Conservation (phyloP, 1,140 invertebrate genomes). For the Drosophila sp. region DNA sequence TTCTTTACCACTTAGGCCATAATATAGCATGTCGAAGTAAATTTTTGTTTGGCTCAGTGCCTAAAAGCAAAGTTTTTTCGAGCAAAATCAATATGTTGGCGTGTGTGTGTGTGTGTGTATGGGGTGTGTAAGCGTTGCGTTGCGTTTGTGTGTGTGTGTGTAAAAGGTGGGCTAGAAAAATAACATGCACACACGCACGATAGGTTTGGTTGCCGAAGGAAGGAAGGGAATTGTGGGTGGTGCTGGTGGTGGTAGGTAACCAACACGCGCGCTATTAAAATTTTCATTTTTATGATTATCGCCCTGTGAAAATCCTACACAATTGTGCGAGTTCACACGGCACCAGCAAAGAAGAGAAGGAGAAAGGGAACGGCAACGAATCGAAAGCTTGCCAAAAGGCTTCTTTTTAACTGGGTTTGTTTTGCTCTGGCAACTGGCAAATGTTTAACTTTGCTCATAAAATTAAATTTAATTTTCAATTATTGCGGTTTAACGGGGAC, state of each 20-base stretch:
- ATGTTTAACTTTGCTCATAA: constrained; percentile 76
- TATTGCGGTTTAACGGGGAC: constrained; percentile 54
- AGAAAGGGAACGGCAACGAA: constrained; percentile 17
- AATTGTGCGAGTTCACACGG: constrained; percentile 64
- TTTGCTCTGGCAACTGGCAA: constrained; percentile 24
- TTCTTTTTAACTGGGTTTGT: constrained; percentile 19
- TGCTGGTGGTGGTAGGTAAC: constrained; percentile 7
- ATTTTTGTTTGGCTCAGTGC: constrained; percentile 41
- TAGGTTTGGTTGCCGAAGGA: neutral
- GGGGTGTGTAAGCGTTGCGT: constrained; percentile 12
- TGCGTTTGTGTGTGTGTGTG: constrained; percentile 9
- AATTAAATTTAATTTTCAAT: constrained; percentile 82
- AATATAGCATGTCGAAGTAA: constrained; percentile 47
- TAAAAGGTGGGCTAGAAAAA: constrained; percentile 33
- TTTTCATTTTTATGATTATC: constrained; percentile 79
- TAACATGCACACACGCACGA: constrained; percentile 21
- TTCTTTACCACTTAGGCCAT: constrained; percentile 27
- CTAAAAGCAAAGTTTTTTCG: constrained; percentile 42
- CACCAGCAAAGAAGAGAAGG: constrained; percentile 3
- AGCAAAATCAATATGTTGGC: constrained; percentile 64
- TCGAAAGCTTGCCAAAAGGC: constrained; percentile 30
- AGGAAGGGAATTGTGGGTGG: neutral
- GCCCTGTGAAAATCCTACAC: constrained; percentile 70
- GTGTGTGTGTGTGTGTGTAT: constrained; percentile 19
- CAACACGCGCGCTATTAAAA: constrained; percentile 70